A percentile compares a stretch with the other conserved stretches of the same genome.
Conservation (phyloP, 2,797 vertebrate genomes). For the Podarcis siculus region DNA sequence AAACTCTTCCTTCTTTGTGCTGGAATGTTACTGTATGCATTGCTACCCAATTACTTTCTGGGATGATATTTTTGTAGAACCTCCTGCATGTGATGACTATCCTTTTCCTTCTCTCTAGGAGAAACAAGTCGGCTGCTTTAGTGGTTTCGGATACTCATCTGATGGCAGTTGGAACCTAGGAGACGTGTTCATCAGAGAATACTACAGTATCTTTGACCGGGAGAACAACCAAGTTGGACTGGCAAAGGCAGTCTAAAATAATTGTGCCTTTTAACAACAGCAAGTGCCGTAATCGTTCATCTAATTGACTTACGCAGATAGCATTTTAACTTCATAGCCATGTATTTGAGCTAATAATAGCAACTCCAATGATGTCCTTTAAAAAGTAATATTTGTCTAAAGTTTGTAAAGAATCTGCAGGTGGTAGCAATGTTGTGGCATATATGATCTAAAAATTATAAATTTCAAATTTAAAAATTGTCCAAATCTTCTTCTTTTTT, state of each 20-base stretch:
- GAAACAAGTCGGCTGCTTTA: constrained; percentile 37
- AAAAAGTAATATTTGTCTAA: not conserved
- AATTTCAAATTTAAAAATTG: not conserved
- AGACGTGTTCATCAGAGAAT: constrained; percentile 79
- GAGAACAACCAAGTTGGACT: constrained; percentile 76
- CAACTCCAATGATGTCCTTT: not conserved
- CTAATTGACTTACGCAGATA: not conserved
- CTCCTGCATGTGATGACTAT: not conserved
- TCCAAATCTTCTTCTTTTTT: not conserved
- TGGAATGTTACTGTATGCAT: not conserved
- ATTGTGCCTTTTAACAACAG: not conserved
- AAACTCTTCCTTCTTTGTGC: not conserved
- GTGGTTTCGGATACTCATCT: constrained; percentile 61
- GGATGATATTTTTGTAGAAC: not conserved
- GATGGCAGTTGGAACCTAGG: constrained; percentile 78
- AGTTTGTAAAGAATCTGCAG: not conserved
- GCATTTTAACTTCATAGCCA: not conserved
- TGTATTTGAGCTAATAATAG: not conserved
- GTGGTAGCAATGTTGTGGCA: not conserved
- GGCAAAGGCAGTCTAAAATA: constrained; percentile 68
- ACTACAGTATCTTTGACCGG: constrained; percentile 79
- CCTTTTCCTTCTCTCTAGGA: not conserved
- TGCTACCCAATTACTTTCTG: not conserved
- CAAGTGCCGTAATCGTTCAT: not conserved
- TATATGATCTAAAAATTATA: not conserved